Conservation (phyloP, 2,113 vertebrate genomes). For the Athene noctua region DNA sequence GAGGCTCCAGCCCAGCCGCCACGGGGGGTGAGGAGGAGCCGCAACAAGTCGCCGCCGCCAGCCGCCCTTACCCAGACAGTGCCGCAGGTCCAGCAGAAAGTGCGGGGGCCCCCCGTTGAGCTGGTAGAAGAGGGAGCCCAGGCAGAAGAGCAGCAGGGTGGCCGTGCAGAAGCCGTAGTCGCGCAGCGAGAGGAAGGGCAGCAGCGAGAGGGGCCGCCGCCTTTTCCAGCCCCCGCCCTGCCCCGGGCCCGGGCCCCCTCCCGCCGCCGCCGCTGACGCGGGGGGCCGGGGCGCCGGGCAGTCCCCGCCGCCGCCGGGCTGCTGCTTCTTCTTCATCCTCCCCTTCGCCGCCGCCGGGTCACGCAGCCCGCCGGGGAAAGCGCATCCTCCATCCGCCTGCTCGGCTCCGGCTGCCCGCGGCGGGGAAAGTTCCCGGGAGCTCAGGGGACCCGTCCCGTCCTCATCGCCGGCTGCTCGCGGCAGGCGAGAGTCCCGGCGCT, state of each 20-base stretch:
- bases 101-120: slow-evolving; percentile 91
- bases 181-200: slow-evolving; percentile 82
- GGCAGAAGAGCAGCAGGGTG: slow-evolving; percentile 88
- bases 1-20: neutral
- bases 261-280: slow-evolving; percentile 71
- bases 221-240: slow-evolving; percentile 54
- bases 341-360: slow-evolving; percentile 79
- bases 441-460: slow-evolving; percentile 15
- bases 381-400: slow-evolving; percentile 74
- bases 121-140: slow-evolving; percentile 91
- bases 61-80: slow-evolving; percentile 89
- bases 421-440: slow-evolving; percentile 56
- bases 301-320: slow-evolving; percentile 73
- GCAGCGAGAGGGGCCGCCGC: slow-evolving; percentile 68
- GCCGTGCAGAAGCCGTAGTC: slow-evolving; percentile 94
- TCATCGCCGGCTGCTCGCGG: slow-evolving; percentile 23
- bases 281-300: slow-evolving; percentile 66
- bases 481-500: slow-evolving; percentile 9
- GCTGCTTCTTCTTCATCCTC: slow-evolving; percentile 88
- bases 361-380: slow-evolving; percentile 77
- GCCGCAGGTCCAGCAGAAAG: slow-evolving; percentile 89
- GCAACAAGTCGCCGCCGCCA: slow-evolving; percentile 1
- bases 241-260: slow-evolving; percentile 72
- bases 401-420: slow-evolving; percentile 54
- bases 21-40: neutral